Base-by-base conservation (phyloP, 2,113 vertebrate species). In the Misgurnus mizolepis region DNA sequence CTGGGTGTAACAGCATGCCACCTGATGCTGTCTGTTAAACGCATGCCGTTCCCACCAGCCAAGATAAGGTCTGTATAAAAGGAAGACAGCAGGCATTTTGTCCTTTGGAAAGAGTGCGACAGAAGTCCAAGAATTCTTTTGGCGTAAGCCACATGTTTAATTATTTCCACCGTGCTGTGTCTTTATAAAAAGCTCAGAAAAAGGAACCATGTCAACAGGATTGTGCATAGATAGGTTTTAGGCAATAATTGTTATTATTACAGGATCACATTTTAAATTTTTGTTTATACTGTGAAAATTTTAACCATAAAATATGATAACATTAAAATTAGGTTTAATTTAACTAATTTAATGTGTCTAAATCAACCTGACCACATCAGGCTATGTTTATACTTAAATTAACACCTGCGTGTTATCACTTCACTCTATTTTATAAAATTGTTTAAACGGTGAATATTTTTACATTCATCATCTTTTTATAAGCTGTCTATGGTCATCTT, bases 111-210 rank as follows among this genome's bases (percentile, higher is more conserved):
- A 80, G 39, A 83, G 27, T 65, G 60, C 41, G 65, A 83, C 78
- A 83, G 69, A 83, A 64, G 53, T 78, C 76, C 74, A 34, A 40
- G 62, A 49, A 40, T 78, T 77, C 22, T 80, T 78, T 75, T 71
- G 17, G 61, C 58, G 64, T 53, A 84, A 83, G 69, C 78, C 60
- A 61, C 71, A 76, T 41, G 22, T 73, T 84, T 82, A 84, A 84
- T 86, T 84, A 86, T 73, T 71, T 83, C 66, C 76, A 72, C 71
- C 82, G 79, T 64, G 47, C 80, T 84, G 76, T 39, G 55, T 22
- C 50, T 14, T 64, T 80, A 64, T 58, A 50, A 34, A 67, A 65
- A 73, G 67, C 39, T 34, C 61, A 45, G 6, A 66, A 14, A 69
- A 53, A 17, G 41, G 50, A 80, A 72, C 45, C 74, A 75, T 39